These are phyloP conservation scores for Rhagoletis zephyria DNA, from an alignment of 1,140 invertebrate species.

Conservation along the genomic window DNA sequence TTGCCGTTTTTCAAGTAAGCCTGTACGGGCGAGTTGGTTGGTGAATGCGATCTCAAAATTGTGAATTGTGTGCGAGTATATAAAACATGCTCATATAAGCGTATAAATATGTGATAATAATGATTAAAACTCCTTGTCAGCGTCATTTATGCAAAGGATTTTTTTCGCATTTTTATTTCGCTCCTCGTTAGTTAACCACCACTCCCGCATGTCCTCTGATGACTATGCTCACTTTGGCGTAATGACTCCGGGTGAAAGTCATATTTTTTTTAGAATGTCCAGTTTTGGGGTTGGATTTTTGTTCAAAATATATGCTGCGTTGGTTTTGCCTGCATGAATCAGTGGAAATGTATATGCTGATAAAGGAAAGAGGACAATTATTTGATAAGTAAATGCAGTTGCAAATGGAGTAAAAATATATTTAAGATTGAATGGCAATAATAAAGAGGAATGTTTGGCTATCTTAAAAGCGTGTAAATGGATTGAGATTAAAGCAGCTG, in stretches of 20 bases:
- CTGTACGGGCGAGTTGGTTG: not conserved
- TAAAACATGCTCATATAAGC: conserved; percentile 74
- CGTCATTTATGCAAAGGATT: conserved; percentile 72
- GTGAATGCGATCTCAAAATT: not conserved
- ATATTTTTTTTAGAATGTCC: not conserved
- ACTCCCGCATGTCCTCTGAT: conserved; percentile 12
- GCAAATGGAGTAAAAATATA: not conserved
- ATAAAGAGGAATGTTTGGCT: no score
- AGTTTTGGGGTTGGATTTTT: not conserved
- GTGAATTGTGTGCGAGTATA: conserved; percentile 63
- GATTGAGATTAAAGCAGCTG: no score
- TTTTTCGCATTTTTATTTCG: conserved; percentile 53
- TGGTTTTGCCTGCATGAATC: conserved; percentile 35
- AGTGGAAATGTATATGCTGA: conserved; percentile 45
- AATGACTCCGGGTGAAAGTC: not conserved
- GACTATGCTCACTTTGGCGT: not conserved
- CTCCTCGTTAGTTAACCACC: conserved; percentile 53
- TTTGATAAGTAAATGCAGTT: not conserved
- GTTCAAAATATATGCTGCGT: not conserved
- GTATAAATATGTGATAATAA: conserved; percentile 74
- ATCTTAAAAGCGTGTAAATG: no score
- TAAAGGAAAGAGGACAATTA: conserved; percentile 33
- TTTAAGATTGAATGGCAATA: no score
- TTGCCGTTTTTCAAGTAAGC: not conserved
- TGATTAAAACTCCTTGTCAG: conserved; percentile 73